These are phyloP conservation scores for Mythimna pallens DNA, from an alignment of 2,888 invertebrate genomes.

Conservation along the genomic window DNA sequence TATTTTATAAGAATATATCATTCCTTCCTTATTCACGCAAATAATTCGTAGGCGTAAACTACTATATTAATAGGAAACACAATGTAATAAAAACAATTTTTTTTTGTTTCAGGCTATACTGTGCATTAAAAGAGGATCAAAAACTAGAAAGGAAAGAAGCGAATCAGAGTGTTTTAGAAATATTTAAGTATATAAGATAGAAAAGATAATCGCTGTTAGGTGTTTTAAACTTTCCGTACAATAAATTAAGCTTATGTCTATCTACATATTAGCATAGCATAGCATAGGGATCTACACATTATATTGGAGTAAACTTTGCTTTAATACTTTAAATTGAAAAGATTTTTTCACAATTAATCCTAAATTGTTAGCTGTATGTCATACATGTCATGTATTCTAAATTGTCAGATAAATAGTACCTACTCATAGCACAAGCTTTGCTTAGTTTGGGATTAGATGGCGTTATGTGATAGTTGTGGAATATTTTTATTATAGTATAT, in stretches of 20 bases:
- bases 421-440: too few relatives aligned
- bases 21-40: neutral
- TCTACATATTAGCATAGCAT: too few relatives aligned
- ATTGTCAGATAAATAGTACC: too few relatives aligned
- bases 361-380: too few relatives aligned
- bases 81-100: too few relatives aligned
- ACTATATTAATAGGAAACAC: neutral
- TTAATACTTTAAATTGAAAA: neutral
- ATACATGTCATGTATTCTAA: too few relatives aligned
- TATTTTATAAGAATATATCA: neutral
- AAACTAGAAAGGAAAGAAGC: constrained; percentile 1
- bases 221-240: neutral
- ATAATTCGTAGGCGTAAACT: too few relatives aligned
- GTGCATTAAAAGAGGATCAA: constrained; percentile 16
- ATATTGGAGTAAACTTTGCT: neutral
- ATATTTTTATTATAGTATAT: too few relatives aligned
- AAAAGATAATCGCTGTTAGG: neutral
- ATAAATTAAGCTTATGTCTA: too few relatives aligned
- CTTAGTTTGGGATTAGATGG: too few relatives aligned
- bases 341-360: too few relatives aligned
- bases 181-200: neutral
- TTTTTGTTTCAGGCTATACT: constrained; percentile 15
- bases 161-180: neutral
- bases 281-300: neutral
- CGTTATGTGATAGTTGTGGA: too few relatives aligned